Conservation (phyloP, 2,888 invertebrate species). For the Sipha maydis region DNA sequence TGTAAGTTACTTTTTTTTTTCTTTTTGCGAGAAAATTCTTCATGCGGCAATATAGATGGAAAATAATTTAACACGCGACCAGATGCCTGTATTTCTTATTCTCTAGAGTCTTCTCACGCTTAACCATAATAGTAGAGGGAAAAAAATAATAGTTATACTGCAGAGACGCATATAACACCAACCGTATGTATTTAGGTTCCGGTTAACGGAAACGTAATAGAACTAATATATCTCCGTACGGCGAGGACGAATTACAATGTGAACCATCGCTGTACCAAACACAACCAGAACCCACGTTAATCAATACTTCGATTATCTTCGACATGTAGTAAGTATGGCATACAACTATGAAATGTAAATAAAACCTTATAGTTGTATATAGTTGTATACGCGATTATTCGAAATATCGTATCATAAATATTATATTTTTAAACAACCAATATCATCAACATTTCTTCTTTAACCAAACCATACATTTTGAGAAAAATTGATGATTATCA, state of each 20-base stretch:
- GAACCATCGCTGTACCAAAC: background rate
- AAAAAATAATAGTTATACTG: background rate
- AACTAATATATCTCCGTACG: background rate
- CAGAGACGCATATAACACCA: background rate
- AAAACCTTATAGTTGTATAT: too few species aligned
- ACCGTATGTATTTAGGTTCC: conserved; percentile 30
- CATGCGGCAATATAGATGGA: background rate
- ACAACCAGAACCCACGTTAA: background rate
- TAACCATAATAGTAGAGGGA: background rate
- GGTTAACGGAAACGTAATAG: conserved; percentile 36
- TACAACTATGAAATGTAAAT: background rate
- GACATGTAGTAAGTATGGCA: background rate
- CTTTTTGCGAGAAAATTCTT: conserved; percentile 16
- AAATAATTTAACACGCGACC: conserved; percentile 30
- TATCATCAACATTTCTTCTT: too few species aligned
- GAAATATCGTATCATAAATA: background rate
- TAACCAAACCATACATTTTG: too few species aligned
- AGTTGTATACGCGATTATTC: background rate
- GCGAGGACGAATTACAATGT: background rate
- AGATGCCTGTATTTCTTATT: background rate
- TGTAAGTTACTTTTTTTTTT: background rate
- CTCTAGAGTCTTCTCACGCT: conserved; percentile 40
- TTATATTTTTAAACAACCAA: background rate
- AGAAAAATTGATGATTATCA: too few species aligned
- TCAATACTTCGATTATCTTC: background rate